A percentile compares a stretch with the other conserved stretches of the same genome.
Conservation (phyloP, 2,113 vertebrate genomes). For the Notothenia coriiceps region DNA sequence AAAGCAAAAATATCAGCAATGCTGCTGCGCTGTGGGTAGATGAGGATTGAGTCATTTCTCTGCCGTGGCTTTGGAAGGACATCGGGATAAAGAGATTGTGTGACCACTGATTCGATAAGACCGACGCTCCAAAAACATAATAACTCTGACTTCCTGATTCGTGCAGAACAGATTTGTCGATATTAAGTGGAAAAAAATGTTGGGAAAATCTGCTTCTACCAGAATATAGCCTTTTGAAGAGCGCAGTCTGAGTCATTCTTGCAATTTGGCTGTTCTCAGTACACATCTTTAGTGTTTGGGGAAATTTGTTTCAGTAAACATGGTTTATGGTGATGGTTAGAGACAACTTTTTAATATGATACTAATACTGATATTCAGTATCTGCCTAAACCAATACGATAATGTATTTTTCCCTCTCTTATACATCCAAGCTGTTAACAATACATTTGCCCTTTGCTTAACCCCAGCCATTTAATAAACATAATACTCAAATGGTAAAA, state of each 20-base stretch:
- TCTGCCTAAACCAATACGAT: too few species aligned
- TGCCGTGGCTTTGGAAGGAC: conserved; percentile 36
- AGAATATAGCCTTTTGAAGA: conserved; percentile 2
- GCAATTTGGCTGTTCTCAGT: background rate
- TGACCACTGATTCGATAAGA: conserved; percentile 19
- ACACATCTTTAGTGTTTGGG: background rate
- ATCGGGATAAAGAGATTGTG: conserved; percentile 58
- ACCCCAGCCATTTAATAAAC: too few species aligned
- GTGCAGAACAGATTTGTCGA: conserved; percentile 39
- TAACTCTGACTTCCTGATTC: conserved; percentile 16
- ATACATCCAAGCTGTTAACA: too few species aligned
- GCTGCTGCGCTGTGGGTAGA: background rate
- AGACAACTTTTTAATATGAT: too few species aligned
- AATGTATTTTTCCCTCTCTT: too few species aligned
- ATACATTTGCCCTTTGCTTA: too few species aligned
- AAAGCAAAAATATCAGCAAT: conserved; percentile 11
- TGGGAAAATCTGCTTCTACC: background rate
- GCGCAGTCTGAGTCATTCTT: background rate
- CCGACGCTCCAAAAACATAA: conserved; percentile 1
- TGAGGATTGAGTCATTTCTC: conserved; percentile 32
- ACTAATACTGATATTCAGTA: too few species aligned
- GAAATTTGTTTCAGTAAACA: background rate
- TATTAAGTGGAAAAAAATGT: conserved; percentile 15
- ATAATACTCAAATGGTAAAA: too few species aligned
- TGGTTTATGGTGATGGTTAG: too few species aligned